These are phyloP conservation scores for Gobio occitaniae DNA, from an alignment of 2,797 vertebrate genomes.

Conservation along the genomic window DNA sequence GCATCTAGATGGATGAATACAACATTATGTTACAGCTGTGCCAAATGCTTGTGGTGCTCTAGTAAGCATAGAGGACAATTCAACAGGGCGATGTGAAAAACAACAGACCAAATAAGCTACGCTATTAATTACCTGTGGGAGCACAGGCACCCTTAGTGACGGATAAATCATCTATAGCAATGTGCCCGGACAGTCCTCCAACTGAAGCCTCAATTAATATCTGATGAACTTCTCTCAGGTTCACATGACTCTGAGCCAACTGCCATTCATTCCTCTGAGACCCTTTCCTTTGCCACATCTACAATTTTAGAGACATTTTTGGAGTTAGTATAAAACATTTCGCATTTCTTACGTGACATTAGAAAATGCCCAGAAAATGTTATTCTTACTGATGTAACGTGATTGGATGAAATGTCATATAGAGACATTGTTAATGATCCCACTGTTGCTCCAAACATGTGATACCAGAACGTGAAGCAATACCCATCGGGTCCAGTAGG, in stretches of 20 bases:
- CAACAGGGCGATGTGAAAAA: constrained; percentile 24
- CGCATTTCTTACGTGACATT: background rate
- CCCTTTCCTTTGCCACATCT: constrained; percentile 80
- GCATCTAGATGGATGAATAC: constrained; percentile 4
- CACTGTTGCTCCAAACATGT: constrained; percentile 80
- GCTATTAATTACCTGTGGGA: constrained; percentile 68
- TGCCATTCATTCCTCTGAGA: constrained; percentile 76
- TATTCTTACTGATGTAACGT: constrained; percentile 69
- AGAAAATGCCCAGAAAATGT: background rate
- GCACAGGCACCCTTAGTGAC: constrained; percentile 70
- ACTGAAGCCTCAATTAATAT: constrained; percentile 76
- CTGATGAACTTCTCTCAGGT: constrained; percentile 71
- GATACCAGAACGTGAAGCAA: constrained; percentile 79
- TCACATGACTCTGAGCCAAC: constrained; percentile 72
- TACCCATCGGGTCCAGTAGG: constrained; percentile 74
- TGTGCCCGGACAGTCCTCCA: constrained; percentile 76
- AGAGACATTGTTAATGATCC: constrained; percentile 74
- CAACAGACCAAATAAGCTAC: constrained; percentile 20
- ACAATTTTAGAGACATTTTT: constrained; percentile 3
- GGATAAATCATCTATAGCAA: constrained; percentile 78
- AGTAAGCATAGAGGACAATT: constrained; percentile 21
- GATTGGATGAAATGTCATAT: constrained; percentile 60
- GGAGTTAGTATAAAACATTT: background rate
- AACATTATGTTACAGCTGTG: constrained; percentile 16
- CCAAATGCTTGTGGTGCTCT: constrained; percentile 12